Evolutionary conservation across 2,888 invertebrate species (phyloP), one percentile per base, ranked within the genome.

Genomic region (Helicoverpa assulta): DNA sequence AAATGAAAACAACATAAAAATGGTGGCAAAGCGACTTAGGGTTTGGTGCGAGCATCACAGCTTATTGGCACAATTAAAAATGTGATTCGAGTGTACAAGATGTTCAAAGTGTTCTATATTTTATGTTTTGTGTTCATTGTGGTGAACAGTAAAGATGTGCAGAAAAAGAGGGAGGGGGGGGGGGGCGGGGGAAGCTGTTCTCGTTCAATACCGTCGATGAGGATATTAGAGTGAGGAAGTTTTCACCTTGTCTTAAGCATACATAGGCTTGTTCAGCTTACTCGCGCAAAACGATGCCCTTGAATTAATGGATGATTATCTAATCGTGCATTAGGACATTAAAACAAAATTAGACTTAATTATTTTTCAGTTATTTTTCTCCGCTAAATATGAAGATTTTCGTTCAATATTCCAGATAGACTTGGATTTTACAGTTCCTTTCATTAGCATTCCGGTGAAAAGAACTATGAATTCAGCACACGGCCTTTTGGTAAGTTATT

Each of bases 391-490:
- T 19, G 0, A 37, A 12, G 1, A 21, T 10, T 66, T 54, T 18
- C 40, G 1, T 54, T 59, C 10, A 0, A 58, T 55, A 76, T 92
- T 94, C 43, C 89, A 97, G 97, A 92, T 97, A 50, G 96, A 97
- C 75, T 91, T 97, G 86, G 96, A 97, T 51, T 96, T 97, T 74
- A 94, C 96, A 0, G 96, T 97, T 37, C 97, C 97, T 0, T 97
- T 97, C 79, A 83, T 97, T 26, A 94, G 96, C n/a, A 96, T 97
- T 80, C 97, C 97, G 0, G 90, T 97, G 6, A 96, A 96, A 78
- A 96, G 95, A 75, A 93, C 96, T 0, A 85, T 95, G 66, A 91
- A 96, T 18, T 85, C 91, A 0, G 91, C 94, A 1, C 85, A 81
- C 70, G 89, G 90, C 29, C 26, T 88, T 1, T 77, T 88, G 76